These are phyloP conservation scores for Eilema caniola DNA, from an alignment of 2,888 invertebrate species.

Conservation along the genomic window DNA sequence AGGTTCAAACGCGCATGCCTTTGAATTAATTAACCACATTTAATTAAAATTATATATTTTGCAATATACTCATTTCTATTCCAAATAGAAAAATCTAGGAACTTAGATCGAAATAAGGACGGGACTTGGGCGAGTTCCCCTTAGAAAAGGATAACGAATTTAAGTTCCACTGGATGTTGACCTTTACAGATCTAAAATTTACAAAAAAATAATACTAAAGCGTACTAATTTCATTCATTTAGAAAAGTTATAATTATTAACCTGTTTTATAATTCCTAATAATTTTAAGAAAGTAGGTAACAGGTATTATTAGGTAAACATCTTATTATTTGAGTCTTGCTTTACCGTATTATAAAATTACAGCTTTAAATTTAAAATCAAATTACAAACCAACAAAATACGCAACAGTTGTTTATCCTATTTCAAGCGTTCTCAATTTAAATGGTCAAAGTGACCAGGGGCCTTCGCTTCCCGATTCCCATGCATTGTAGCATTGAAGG, in stretches of 20 bases:
- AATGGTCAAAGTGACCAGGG: conserved; percentile 69
- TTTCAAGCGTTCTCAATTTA: conserved; percentile 65
- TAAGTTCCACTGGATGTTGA: background rate
- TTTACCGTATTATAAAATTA: background rate
- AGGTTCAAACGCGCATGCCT: conserved; percentile 29
- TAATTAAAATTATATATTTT: conserved; percentile 7
- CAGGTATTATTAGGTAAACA: background rate
- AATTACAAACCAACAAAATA: conserved; percentile 26
- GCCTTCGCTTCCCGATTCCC: conserved; percentile 82
- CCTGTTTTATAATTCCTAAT: background rate
- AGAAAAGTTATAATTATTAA: background rate
- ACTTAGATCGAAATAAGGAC: background rate
- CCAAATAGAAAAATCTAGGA: background rate
- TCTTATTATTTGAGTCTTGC: background rate
- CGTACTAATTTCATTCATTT: background rate
- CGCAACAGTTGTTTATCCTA: conserved; percentile 39
- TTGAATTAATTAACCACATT: conserved; percentile 25
- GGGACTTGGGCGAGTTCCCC: background rate
- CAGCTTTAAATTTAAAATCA: conserved; percentile 7
- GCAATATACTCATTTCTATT: background rate
- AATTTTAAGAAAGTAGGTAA: background rate
- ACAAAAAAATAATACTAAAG: background rate
- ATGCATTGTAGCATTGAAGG: conserved; percentile 79
- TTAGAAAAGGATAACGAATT: background rate
- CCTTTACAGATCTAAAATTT: background rate